Base-by-base conservation (phyloP, 2,113 vertebrate genomes). In the Aphyosemion australe region DNA sequence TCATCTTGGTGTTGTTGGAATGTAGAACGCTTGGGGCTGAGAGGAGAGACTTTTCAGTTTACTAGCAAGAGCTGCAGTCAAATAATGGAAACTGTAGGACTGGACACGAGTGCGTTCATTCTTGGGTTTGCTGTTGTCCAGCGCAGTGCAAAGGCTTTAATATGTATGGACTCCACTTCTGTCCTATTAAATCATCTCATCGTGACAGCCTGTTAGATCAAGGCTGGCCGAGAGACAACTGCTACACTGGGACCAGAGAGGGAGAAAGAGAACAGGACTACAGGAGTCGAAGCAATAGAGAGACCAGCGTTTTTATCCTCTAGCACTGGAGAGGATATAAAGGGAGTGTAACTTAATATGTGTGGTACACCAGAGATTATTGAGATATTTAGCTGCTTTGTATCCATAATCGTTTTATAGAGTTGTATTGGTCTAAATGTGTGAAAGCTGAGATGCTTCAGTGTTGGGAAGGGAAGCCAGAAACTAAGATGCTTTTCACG, bases 161-260 rank as follows among this genome's bases (percentile, higher is more conserved):
- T 79, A 18, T 77, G 80, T 67, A 76, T 65, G 52, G 82, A 65
- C 78, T 78, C 79, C 66, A 83, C 79, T 81, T 76, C 65, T 89
- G 85, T 87, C 87, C 73, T 70, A 72, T 87, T 78, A 67, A 59
- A 85, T 90, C 77, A 79, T 63, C 59, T 81, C 86, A 84, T 26
- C n/a, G 18, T 88, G 86, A 82, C 78, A 76, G 75, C 55, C 69
- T 69, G 77, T 69, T 80, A 76, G 65, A 84, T 69, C 53, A 61
- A 82, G 74, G 58, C 61, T 69, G 77, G 73, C 67, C 32, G 49
- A 80, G 80, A 80, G 79, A 84, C 73, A 80, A 83, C 82, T 68
- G 70, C 55, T 68, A 26, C 46, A 70, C 61, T 48, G 39, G 42
- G 67, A 72, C 48, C 31, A 19, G 16, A 64, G 45, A 76, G 43